Evolutionary conservation across 2,888 invertebrate genomes (phyloP), one percentile per base, ranked within the genome.

Genomic region (Lasioglossum vierecki): DNA sequence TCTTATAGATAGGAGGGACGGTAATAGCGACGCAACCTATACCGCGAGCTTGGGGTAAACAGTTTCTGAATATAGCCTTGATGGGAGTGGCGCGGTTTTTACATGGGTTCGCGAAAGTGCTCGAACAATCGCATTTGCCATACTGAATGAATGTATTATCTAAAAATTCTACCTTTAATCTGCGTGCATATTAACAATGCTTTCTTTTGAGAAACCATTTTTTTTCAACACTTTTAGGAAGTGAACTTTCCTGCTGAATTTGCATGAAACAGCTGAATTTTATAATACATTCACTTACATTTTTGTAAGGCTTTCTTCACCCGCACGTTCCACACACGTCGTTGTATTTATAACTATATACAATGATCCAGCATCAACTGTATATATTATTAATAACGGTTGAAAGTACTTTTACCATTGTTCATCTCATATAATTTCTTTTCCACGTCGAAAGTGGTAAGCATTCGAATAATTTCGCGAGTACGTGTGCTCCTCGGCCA

Each of bases 31-130:
- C 66, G 80, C 57, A 44, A 53, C 70, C 30, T 75, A 60, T 22
- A 53, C 79, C 46, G 74, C 22, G 44, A 11, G 22, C 60, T n/a
- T 9, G 46, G 72, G 46, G 80, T 81, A 86, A 86, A 86, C 78
- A 84, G 81, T 86, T 81, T 81, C 78, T 49, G 74, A 79, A 76
- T 78, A 73, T 68, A 72, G 71, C 41, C 79, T 68, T 76, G 53
- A 70, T 35, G 66, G 70, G 66, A 78, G 39, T 66, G 84, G 68
- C 79, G 73, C 81, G 66, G 73, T 79, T 81, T 84, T 73, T 79
- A 76, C 66, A 70, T 3, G 53, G 22, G 22, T 22, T 22, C 70
- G 60, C 79, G 13, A 26, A 60, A 60, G 60, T 60, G 60, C 4
- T 26, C 26, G 26, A 26, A 60, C 60, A 26, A 13, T 26, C 60